Evolutionary conservation across 2,797 vertebrate species (phyloP).

Genomic region (Argyrosomus regius): DNA sequence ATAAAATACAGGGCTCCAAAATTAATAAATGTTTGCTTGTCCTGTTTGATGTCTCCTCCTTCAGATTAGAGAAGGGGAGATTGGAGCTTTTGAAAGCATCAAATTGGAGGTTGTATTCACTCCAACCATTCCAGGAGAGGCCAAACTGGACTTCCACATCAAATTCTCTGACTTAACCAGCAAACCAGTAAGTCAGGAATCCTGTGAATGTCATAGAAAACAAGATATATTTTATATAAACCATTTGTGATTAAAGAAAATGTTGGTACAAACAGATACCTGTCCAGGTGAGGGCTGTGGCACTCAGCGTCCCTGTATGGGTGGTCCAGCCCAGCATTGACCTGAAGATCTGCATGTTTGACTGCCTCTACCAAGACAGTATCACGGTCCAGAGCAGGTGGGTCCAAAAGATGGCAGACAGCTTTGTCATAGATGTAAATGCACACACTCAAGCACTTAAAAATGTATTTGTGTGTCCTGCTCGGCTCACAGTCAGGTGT

Average conservation of each 20-base stretch:
- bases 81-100: constrained; percentile 88
- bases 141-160: constrained; percentile 84
- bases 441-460: neutral
- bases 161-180: constrained; percentile 85
- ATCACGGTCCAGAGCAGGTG: constrained; percentile 89
- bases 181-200: constrained; percentile 84
- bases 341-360: constrained; percentile 93
- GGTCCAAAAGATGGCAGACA: constrained; percentile 44
- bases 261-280: constrained; percentile 78
- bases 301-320: constrained; percentile 88
- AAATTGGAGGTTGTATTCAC: constrained; percentile 89
- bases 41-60: constrained; percentile 12
- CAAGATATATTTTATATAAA: neutral
- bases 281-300: constrained; percentile 83
- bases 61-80: constrained; percentile 87
- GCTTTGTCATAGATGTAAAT: neutral
- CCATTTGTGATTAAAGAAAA: neutral
- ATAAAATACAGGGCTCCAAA: too few relatives aligned
- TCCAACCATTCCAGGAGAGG: constrained; percentile 87
- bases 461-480: neutral
- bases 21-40: neutral
- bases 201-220: neutral
- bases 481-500: neutral
- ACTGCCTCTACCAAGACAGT: constrained; percentile 89
- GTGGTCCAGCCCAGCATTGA: constrained; percentile 87